Evolutionary conservation across 2,888 invertebrate species (phyloP).

Genomic region (Margaritifera margaritifera): DNA sequence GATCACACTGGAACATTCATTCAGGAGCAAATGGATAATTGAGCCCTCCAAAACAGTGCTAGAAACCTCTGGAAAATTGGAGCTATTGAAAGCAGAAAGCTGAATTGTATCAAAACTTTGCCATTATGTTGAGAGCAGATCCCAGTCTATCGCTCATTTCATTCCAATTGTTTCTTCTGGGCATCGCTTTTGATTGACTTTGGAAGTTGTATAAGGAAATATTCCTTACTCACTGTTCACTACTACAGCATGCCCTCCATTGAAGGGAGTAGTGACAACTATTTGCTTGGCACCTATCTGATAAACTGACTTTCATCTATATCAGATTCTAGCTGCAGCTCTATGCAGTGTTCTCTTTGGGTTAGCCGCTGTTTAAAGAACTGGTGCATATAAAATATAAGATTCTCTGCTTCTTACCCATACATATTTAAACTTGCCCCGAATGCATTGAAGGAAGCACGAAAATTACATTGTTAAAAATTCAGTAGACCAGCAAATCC

Average conservation of each 20-base stretch:
- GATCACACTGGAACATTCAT: constrained; percentile 42
- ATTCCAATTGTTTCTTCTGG: constrained; percentile 12
- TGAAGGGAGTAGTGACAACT: constrained; percentile 15
- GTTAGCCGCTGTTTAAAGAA: constrained; percentile 19
- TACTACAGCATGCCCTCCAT: constrained; percentile 13
- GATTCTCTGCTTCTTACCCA: constrained; percentile 14
- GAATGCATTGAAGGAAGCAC: constrained; percentile 19
- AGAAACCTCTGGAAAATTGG: constrained; percentile 26
- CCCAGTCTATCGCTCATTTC: constrained; percentile 12
- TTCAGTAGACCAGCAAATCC: constrained; percentile 7
- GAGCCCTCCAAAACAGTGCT: constrained; percentile 17
- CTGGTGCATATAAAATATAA: constrained; percentile 17
- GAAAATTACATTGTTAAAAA: constrained; percentile 12
- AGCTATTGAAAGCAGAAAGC: constrained; percentile 13
- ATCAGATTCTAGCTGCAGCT: constrained; percentile 13
- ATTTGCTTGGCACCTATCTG: constrained; percentile 17
- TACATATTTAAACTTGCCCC: constrained; percentile 15
- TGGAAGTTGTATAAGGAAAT: constrained; percentile 13
- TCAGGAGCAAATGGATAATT: constrained; percentile 67
- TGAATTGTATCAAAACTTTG: constrained; percentile 15
- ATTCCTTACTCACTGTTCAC: constrained; percentile 16
- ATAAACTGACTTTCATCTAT: background rate
- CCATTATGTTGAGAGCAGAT: constrained; percentile 11
- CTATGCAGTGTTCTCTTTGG: constrained; percentile 10
- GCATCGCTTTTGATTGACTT: constrained; percentile 17